Percentiles rank a stretch among this genome's conserved stretches.
phyloP scores from a whole-genome alignment of 1,140 invertebrate genomes.

The Apolygus lucorum region DNA sequence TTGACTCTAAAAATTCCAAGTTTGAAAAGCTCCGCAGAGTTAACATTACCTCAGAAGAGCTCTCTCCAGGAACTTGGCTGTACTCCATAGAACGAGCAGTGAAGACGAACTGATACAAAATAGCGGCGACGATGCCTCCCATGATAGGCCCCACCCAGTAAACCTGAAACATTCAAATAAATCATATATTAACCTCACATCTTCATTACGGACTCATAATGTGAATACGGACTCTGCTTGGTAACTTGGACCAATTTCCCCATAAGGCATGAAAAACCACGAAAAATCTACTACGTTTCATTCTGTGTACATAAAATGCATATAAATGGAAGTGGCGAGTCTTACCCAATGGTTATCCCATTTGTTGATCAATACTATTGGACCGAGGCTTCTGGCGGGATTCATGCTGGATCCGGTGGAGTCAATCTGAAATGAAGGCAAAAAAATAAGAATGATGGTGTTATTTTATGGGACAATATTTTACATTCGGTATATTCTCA shows the following conservation, averaged over 20 bases:
- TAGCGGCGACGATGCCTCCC: conserved; percentile 64
- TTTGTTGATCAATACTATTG: conserved; percentile 62
- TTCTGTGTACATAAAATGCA: neutral
- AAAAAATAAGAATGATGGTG: no score
- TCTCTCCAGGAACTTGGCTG: conserved; percentile 46
- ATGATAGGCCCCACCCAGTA: conserved; percentile 81
- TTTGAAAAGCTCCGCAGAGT: no score
- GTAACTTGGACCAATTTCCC: no score
- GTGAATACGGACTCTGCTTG: neutral
- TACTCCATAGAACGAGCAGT: conserved; percentile 47
- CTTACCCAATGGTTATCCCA: conserved; percentile 78
- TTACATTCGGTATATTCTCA: no score
- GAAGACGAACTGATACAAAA: conserved; percentile 66
- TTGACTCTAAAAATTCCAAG: no score
- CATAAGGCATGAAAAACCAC: no score
- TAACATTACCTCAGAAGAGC: conserved; percentile 61
- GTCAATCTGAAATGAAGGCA: conserved; percentile 46
- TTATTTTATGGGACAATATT: no score
- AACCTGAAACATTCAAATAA: conserved; percentile 46
- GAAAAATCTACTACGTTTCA: neutral
- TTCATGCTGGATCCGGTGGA: conserved; percentile 86
- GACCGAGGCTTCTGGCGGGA: conserved; percentile 75
- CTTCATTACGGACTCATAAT: neutral
- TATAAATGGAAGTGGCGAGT: conserved; percentile 18
- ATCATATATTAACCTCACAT: neutral